Evolutionary conservation across 2,888 invertebrate genomes (phyloP).

Genomic region (Aleiodes leptofemur): DNA sequence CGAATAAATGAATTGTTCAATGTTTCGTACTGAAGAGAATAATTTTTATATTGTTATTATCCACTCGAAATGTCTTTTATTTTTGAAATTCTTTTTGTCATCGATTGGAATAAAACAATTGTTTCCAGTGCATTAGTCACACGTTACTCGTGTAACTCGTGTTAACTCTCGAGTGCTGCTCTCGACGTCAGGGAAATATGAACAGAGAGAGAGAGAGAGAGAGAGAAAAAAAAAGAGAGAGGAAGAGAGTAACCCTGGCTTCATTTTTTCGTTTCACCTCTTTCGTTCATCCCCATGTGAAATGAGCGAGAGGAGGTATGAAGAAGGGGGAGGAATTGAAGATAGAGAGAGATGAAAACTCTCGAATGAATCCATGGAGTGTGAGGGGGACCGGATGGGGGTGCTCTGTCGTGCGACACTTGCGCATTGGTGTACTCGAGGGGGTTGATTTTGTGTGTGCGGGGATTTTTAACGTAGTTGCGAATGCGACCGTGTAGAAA

Average conservation of each 20-base stretch:
- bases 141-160: slow-evolving; percentile 32
- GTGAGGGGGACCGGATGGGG: slow-evolving; percentile 58
- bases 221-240: neutral
- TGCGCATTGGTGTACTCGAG: slow-evolving; percentile 54
- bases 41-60: neutral
- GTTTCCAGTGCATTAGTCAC: slow-evolving; percentile 66
- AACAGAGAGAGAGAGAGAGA: slow-evolving; percentile 8
- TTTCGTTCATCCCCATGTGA: slow-evolving; percentile 40
- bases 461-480: neutral
- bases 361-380: slow-evolving; percentile 12
- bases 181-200: slow-evolving; percentile 40
- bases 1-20: neutral
- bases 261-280: slow-evolving; percentile 37
- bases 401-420: slow-evolving; percentile 66
- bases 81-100: slow-evolving; percentile 5
- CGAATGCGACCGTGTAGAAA: neutral
- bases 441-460: neutral
- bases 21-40: neutral
- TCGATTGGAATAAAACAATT: slow-evolving; percentile 62
- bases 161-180: slow-evolving; percentile 46
- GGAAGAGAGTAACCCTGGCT: slow-evolving; percentile 35
- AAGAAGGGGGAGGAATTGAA: neutral
- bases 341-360: slow-evolving; percentile 31
- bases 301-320: neutral
- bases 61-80: slow-evolving; percentile 3